Conservation (phyloP, 2,797 vertebrate genomes). For the Erpetoichthys calabaricus region DNA sequence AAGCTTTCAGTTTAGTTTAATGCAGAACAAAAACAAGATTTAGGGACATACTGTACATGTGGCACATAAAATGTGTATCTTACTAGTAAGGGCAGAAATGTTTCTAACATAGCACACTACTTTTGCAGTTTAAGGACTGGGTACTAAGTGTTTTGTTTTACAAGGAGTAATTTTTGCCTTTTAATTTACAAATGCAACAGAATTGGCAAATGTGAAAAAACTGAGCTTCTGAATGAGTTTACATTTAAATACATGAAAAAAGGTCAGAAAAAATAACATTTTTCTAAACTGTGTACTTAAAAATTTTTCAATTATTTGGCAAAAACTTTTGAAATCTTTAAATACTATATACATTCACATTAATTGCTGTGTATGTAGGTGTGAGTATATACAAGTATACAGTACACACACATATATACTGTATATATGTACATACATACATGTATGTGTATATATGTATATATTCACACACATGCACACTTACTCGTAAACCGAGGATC, state of each 20-base stretch:
- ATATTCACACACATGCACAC: conserved; percentile 61
- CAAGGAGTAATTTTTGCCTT: not conserved
- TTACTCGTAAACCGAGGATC: conserved; percentile 65
- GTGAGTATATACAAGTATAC: too few species aligned
- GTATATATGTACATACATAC: too few species aligned
- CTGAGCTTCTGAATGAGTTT: conserved; percentile 16
- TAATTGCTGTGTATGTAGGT: conserved; percentile 32
- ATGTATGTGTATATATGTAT: conserved; percentile 36
- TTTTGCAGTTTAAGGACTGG: conserved; percentile 3
- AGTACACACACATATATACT: too few species aligned
- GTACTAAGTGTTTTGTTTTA: not conserved
- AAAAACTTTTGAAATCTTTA: conserved; percentile 84
- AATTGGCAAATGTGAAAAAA: conserved; percentile 19
- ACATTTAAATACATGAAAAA: conserved; percentile 18
- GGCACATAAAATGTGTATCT: too few species aligned
- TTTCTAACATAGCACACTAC: not conserved
- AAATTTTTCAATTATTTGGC: conserved; percentile 74
- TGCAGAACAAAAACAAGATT: too few species aligned
- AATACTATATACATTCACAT: conserved; percentile 97
- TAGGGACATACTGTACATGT: too few species aligned
- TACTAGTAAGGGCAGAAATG: not conserved
- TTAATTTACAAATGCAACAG: conserved; percentile 17
- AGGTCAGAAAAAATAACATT: conserved; percentile 24
- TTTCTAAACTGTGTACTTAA: conserved; percentile 56
- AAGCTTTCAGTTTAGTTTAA: too few species aligned